Percentiles rank a stretch among this genome's conserved stretches.
phyloP scores from a whole-genome alignment of 2,888 invertebrate genomes.

The Eremobia ochroleuca region DNA sequence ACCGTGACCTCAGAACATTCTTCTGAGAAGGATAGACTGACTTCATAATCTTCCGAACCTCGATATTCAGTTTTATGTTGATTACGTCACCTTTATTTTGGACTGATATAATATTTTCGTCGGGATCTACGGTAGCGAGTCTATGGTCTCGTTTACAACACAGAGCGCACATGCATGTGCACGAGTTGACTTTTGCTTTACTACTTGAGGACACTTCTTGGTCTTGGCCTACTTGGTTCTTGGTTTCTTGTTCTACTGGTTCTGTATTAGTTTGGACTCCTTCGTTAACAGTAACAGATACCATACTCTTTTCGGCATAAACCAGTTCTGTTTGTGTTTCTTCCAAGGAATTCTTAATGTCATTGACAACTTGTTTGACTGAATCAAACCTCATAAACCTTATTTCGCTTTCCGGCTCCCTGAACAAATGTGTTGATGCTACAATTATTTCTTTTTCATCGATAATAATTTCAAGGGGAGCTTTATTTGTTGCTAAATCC shows the following conservation, averaged over 20 bases:
- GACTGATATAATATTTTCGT: constrained; percentile 65
- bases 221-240: neutral
- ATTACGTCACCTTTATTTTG: constrained; percentile 74
- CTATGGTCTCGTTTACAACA: constrained; percentile 24
- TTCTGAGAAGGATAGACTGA: constrained; percentile 41
- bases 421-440: constrained; percentile 52
- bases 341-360: neutral
- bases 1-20: constrained; percentile 34
- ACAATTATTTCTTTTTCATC: constrained; percentile 61
- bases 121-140: constrained; percentile 20
- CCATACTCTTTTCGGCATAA: neutral
- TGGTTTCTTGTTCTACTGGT: constrained; percentile 17
- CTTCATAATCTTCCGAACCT: constrained; percentile 70
- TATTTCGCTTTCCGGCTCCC: constrained; percentile 62
- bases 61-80: constrained; percentile 79
- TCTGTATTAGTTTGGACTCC: constrained; percentile 43
- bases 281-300: constrained; percentile 7
- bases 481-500: constrained; percentile 32
- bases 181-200: constrained; percentile 22
- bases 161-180: neutral
- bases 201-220: neutral
- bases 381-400: constrained; percentile 48
- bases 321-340: constrained; percentile 31
- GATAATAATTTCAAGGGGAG: constrained; percentile 43
- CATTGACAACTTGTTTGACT: constrained; percentile 4